Evolutionary conservation across 1,140 invertebrate species (phyloP), one percentile per base, ranked within the genome.

Genomic region (Hylyphantes graminicola): DNA sequence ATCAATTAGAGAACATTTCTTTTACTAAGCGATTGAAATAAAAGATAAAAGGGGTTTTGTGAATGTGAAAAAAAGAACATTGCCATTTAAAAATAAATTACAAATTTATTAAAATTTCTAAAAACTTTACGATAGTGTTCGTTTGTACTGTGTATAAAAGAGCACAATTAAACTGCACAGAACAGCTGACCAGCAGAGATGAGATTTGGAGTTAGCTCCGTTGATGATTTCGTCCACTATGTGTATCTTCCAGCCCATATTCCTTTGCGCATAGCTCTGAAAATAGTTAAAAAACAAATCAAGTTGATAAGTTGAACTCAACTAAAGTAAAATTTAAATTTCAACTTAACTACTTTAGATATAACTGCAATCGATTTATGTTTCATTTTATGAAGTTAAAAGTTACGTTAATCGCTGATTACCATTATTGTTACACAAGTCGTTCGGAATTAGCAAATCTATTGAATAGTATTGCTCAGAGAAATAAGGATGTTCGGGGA

Each of bases 181-280:
- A 55, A 73, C 15, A 59, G 5, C 51, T 8, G 57, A 21, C 67
- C 12, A 50, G n/a, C 12, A 19, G 10, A 80, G 9, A 19, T 68
- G 48, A 17, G 50, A 48, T 7, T 35, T 50, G 13, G 54, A 70
- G 48, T 55, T 8, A 19, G 68, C 57, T 19, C 59, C 55, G 61
- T 79, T 86, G 65, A 83, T 83, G 6, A 86, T 83, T 21, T 88
- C 87, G 54, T 97, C 95, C 0, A 97, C 92, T 21, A 97, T 93
- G 86, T 94, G 93, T 86, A 97, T 95, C 89, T 95, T 95, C 93
- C 94, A 96, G 21, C 96, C 96, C 95, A 97, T 96, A 87, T 96
- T 95, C 2, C 93, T 92, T 86, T 96, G 95, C 0, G 95, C 96
- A 89, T 96, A 98, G 73, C 95, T 97, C 90, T 98, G 91, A 5